phyloP scores from a whole-genome alignment of 2,888 invertebrate species.

The Trissolcus japonicus region DNA sequence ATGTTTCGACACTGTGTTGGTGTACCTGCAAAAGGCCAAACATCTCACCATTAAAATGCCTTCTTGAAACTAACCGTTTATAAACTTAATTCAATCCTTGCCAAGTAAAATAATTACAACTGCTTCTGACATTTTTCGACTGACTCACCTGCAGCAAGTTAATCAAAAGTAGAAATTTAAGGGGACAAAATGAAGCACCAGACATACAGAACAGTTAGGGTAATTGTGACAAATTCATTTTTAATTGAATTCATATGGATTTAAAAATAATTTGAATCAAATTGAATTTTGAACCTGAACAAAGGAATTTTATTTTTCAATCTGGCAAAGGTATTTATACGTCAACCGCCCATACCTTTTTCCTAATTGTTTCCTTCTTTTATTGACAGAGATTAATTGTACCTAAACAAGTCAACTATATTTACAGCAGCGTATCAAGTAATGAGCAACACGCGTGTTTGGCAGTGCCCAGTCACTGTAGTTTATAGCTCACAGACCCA shows the following conservation, averaged over 20 bases:
- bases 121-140: not conserved
- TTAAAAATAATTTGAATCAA: no score
- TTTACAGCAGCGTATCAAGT: constrained; percentile 5
- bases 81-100: constrained; percentile 11
- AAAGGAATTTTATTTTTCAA: no score
- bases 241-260: not conserved
- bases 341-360: no score
- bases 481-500: constrained; percentile 63
- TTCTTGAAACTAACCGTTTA: constrained; percentile 8
- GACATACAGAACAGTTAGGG: no score
- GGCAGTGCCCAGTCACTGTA: constrained; percentile 23
- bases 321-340: no score
- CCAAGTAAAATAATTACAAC: not conserved
- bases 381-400: not conserved
- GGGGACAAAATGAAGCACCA: no score
- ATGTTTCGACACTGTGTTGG: not conserved
- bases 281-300: no score
- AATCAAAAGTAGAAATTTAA: no score
- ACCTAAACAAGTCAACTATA: no score
- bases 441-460: constrained; percentile 32
- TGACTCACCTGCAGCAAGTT: not conserved
- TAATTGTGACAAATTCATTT: not conserved
- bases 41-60: constrained; percentile 15
- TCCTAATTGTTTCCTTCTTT: not conserved
- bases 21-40: constrained; percentile 16